Evolutionary conservation across 1,140 invertebrate genomes (phyloP).

Genomic region (Papilio polyxenes): DNA sequence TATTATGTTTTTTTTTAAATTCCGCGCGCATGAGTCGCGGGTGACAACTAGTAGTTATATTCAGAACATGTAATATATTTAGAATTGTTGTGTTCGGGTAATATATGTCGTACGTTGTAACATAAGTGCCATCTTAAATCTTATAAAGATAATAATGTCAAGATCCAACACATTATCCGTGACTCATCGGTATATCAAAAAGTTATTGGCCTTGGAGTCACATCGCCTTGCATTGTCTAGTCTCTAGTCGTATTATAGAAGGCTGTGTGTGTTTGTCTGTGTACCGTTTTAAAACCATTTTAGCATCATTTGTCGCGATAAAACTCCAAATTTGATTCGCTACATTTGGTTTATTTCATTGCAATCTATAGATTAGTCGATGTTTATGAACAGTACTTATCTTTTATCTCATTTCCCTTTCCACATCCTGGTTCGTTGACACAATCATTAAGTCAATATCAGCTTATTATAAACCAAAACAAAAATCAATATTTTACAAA

Average conservation of each 20-base stretch:
- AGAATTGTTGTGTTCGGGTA: not conserved
- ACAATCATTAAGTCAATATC: no score
- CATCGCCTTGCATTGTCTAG: not conserved
- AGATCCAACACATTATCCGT: not conserved
- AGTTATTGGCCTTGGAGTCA: not conserved
- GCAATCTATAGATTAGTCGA: no score
- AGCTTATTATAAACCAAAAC: not conserved
- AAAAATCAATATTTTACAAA: not conserved
- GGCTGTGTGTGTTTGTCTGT: not conserved
- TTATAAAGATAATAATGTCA: not conserved
- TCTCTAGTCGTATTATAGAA: not conserved
- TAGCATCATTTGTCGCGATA: not conserved
- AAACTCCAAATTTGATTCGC: not conserved
- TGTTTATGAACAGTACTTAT: no score
- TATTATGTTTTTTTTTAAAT: no score
- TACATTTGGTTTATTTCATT: not conserved
- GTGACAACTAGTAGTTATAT: no score
- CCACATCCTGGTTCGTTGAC: no score
- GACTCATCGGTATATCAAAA: constrained; percentile 15
- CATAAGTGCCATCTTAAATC: constrained; percentile 6
- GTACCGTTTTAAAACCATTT: not conserved
- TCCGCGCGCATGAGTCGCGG: no score
- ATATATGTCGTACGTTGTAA: not conserved
- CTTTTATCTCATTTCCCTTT: no score
- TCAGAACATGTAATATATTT: no score